Evolutionary conservation across 2,797 vertebrate genomes (phyloP), one percentile per base, ranked within the genome.

Genomic region (Austrolebias charrua): DNA sequence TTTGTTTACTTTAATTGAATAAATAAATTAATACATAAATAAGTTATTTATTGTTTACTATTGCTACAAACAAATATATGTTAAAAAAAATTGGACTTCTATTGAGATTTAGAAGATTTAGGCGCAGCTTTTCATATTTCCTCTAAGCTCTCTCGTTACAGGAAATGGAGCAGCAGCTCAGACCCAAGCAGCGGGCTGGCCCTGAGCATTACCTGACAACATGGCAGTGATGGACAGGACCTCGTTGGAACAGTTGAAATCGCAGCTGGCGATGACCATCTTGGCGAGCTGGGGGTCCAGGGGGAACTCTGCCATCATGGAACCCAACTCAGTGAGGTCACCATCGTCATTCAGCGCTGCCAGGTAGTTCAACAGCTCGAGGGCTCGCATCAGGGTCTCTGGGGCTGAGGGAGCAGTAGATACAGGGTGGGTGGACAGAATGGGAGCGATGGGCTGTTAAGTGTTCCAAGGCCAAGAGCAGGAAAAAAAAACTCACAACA

Each of bases 171-270:
- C 45, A 47, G 45, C 45, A 28, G 63, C 73, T 71, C 0, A 76
- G 62, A 66, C 20, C 33, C 35, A 47, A 4, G 47, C 66, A 33
- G 69, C 20, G 9, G 75, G 65, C 83, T 81, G 76, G 80, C 84
- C 88, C 90, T 88, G 85, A 60, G 90, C 91, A 93, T 97, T 98
- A 98, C 96, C 96, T 99, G 97, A 98, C 95, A 98, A 92, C 97
- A 98, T 98, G 87, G 96, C 96, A 73, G 97, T 97, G 92, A 99
- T 97, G 90, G 97, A 97, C 73, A 99, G 96, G 92, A 98, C 88
- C 94, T 98, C 96, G 73, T 97, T 98, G 88, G 96, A 98, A 89
- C 97, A 98, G 94, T 97, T 98, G 94, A 95, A 98, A 84, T 98
- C 96, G 82, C 97, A 98, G 93, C 96, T 98, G 90, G 96, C 95